phyloP scores from a whole-genome alignment of 2,113 vertebrate genomes.

The Aramus guarauna region DNA sequence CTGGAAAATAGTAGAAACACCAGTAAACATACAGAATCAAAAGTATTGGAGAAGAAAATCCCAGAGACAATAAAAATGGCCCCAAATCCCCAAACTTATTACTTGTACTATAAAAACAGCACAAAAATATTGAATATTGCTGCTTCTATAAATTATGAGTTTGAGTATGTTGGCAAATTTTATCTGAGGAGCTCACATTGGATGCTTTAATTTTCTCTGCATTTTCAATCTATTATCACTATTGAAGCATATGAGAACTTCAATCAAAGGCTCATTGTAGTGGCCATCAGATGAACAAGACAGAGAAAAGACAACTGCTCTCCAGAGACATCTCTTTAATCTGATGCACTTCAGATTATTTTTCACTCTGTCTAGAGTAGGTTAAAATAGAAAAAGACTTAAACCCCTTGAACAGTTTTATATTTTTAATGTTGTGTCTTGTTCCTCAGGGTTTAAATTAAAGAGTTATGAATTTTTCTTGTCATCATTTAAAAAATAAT shows the following conservation, averaged over 20 bases:
- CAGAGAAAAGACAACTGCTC: neutral
- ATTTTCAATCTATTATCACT: neutral
- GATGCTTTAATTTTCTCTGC: neutral
- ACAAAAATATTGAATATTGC: neutral
- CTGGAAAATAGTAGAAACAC: neutral
- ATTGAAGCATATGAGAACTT: neutral
- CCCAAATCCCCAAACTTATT: neutral
- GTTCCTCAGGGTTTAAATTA: neutral
- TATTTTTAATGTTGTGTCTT: neutral
- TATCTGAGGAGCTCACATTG: neutral
- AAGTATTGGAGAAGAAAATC: neutral
- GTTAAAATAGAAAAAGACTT: neutral
- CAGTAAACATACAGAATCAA: neutral
- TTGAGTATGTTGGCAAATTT: neutral
- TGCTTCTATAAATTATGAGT: neutral
- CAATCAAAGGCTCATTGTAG: neutral
- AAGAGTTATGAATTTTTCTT: neutral
- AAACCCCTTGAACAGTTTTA: neutral
- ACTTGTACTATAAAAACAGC: neutral
- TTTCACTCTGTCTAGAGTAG: neutral
- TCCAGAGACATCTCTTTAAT: neutral
- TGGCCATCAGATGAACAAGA: neutral
- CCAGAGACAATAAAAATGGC: neutral
- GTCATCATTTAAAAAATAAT: neutral
- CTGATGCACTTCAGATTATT: neutral